phyloP scores from a whole-genome alignment of 2,888 invertebrate genomes.

The Sympetrum striolatum region DNA sequence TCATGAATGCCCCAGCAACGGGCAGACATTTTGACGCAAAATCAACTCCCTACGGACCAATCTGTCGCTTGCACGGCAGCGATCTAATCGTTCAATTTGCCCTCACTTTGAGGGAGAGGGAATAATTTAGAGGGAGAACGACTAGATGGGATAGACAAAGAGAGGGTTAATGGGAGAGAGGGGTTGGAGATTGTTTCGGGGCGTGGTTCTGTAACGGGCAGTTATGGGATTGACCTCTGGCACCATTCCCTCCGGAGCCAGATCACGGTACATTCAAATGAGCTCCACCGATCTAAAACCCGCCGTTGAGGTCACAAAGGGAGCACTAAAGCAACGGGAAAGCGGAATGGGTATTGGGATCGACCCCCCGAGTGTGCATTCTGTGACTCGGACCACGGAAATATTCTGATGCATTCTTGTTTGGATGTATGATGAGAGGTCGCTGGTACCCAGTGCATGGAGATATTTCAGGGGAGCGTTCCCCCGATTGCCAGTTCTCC shows the following conservation, averaged over 20 bases:
- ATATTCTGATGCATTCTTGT: too few species aligned
- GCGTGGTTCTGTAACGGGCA: background rate
- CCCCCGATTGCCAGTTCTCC: too few species aligned
- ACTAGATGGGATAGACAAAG: background rate
- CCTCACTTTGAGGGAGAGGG: background rate
- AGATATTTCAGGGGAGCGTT: too few species aligned
- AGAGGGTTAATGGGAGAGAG: background rate
- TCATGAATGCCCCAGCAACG: too few species aligned
- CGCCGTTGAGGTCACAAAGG: background rate
- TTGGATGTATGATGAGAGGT: too few species aligned
- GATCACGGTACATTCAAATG: background rate
- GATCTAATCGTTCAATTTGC: background rate
- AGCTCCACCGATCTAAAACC: background rate
- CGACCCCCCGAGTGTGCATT: background rate
- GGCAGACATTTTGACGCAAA: background rate
- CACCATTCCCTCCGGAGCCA: background rate
- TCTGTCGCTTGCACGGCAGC: background rate
- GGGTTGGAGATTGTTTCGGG: background rate
- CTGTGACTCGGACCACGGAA: background rate
- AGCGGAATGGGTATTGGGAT: background rate
- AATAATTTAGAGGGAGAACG: background rate
- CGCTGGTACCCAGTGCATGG: too few species aligned
- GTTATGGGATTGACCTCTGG: background rate
- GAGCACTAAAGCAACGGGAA: background rate
- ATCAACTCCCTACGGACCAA: background rate